Evolutionary conservation across 2,888 invertebrate genomes (phyloP).

Genomic region (Priocnemis perturbator): DNA sequence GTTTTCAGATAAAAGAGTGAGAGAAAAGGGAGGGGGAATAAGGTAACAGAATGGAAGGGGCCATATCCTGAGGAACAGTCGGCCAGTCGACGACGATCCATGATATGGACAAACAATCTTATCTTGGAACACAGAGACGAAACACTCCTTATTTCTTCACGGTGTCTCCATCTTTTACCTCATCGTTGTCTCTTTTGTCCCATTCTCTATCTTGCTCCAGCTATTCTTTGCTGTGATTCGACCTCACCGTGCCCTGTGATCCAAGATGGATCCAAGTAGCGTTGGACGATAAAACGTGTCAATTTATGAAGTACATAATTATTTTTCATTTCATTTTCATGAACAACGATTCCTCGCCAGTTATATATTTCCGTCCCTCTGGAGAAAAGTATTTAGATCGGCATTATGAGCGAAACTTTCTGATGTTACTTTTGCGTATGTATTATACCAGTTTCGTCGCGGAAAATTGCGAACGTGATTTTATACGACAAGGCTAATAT

Average conservation of each 20-base stretch:
- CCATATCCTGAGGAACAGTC: conserved; percentile 50
- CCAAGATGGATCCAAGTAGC: no score
- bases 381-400: no score
- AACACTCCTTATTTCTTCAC: conserved; percentile 7
- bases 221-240: neutral
- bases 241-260: neutral
- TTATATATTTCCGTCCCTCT: no score
- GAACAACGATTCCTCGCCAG: no score
- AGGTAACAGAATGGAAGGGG: conserved; percentile 24
- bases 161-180: neutral
- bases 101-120: conserved; percentile 59
- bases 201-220: conserved; percentile 5
- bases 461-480: no score
- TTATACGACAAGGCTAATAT: no score
- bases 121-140: conserved; percentile 34
- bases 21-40: conserved; percentile 28
- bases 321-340: no score
- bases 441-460: no score
- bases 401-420: no score
- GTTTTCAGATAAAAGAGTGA: conserved; percentile 63
- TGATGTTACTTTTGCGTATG: no score
- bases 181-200: neutral
- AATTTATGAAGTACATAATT: no score
- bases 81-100: conserved; percentile 43
- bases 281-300: no score